phyloP scores from a whole-genome alignment of 2,797 vertebrate genomes.

The Sorex maritimensis region DNA sequence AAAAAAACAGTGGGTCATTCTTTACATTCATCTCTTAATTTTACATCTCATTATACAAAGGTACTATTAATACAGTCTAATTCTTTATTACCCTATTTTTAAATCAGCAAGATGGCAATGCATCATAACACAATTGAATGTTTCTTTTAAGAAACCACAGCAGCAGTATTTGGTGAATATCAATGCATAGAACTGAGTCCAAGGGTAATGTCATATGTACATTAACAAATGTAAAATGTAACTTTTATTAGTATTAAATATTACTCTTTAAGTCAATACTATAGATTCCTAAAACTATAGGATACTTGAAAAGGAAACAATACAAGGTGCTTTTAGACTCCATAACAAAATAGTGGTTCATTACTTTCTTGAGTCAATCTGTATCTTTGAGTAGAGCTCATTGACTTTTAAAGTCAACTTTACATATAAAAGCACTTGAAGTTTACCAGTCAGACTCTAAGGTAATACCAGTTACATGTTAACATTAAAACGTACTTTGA shows the following conservation, averaged over 20 bases:
- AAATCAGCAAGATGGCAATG: slow-evolving; percentile 83
- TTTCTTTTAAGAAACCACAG: slow-evolving; percentile 77
- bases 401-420: slow-evolving; percentile 77
- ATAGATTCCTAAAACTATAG: slow-evolving; percentile 27
- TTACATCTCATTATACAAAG: slow-evolving; percentile 67
- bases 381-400: slow-evolving; percentile 65
- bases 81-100: slow-evolving; percentile 77
- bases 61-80: slow-evolving; percentile 69
- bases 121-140: slow-evolving; percentile 64
- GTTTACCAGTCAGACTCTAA: slow-evolving; percentile 70
- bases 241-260: slow-evolving; percentile 11
- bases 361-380: slow-evolving; percentile 71
- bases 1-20: slow-evolving; percentile 80
- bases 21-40: slow-evolving; percentile 65
- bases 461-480: slow-evolving; percentile 82
- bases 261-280: slow-evolving; percentile 57
- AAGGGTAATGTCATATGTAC: slow-evolving; percentile 23
- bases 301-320: slow-evolving; percentile 64
- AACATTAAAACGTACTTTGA: slow-evolving; percentile 82
- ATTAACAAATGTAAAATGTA: slow-evolving; percentile 51
- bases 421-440: slow-evolving; percentile 78
- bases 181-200: slow-evolving; percentile 77
- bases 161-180: slow-evolving; percentile 74
- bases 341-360: slow-evolving; percentile 61
- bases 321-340: slow-evolving; percentile 59